Percentiles rank a stretch among this genome's conserved stretches.
phyloP scores from a whole-genome alignment of 2,113 vertebrate species.

The Ahaetulla prasina region DNA sequence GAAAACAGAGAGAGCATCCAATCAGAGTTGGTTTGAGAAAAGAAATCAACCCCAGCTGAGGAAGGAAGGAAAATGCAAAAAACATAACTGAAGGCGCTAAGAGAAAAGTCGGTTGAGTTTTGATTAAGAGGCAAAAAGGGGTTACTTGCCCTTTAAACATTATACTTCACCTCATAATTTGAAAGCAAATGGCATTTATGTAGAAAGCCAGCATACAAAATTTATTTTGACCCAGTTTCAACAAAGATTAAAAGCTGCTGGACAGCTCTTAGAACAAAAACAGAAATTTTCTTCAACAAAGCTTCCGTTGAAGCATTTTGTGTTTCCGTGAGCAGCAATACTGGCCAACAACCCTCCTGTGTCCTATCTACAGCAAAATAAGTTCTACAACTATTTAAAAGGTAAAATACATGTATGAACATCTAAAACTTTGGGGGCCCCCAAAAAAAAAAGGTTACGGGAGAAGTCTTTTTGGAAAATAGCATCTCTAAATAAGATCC shows the following conservation, averaged over 20 bases:
- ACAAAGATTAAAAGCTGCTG: not conserved
- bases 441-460: not conserved
- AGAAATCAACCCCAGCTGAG: not conserved
- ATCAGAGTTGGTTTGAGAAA: not conserved
- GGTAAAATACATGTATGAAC: not conserved
- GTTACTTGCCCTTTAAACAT: not conserved
- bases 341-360: not conserved
- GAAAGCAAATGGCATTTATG: not conserved
- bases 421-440: not conserved
- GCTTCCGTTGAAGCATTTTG: not conserved
- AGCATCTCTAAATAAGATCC: not conserved
- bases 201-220: not conserved
- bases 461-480: not conserved
- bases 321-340: not conserved
- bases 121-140: not conserved
- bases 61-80: not conserved
- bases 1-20: constrained; percentile 3
- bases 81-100: not conserved
- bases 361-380: not conserved
- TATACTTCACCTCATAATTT: not conserved
- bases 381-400: not conserved
- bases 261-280: not conserved
- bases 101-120: not conserved
- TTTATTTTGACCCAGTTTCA: not conserved
- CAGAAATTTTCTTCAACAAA: not conserved